Conservation (phyloP, 2,797 vertebrate species). For the Notolepis coatsorum region DNA sequence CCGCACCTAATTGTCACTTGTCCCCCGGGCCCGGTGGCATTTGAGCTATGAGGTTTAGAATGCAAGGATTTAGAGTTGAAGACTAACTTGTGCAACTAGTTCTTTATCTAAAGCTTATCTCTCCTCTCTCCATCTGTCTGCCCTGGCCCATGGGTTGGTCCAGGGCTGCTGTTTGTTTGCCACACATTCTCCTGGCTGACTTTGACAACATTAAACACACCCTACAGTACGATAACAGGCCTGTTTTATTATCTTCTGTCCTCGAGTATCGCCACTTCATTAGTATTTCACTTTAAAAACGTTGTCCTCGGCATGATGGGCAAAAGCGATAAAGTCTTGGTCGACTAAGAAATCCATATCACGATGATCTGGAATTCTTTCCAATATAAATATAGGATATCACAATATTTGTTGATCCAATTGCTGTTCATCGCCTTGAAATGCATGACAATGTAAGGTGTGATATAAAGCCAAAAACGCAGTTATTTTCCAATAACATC, state of each 20-base stretch:
- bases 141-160: conserved; percentile 47
- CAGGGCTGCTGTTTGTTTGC: conserved; percentile 50
- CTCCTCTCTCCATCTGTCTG: conserved; percentile 35
- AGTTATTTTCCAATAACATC: no score
- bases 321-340: no score
- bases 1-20: neutral
- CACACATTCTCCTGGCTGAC: conserved; percentile 40
- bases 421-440: no score
- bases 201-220: conserved; percentile 42
- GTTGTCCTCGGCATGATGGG: no score
- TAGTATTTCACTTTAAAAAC: no score
- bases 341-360: no score
- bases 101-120: conserved; percentile 29
- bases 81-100: conserved; percentile 64
- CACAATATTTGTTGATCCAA: no score
- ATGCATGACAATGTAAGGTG: no score
- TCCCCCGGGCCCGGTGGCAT: neutral
- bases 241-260: conserved; percentile 10
- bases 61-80: conserved; percentile 16
- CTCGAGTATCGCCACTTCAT: no score
- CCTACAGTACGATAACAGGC: conserved; percentile 19
- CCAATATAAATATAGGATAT: no score
- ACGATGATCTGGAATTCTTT: no score
- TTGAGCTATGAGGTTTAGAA: neutral
- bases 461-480: no score